Conservation (phyloP, 2,888 invertebrate species). For the Caradrina clavipalpis region DNA sequence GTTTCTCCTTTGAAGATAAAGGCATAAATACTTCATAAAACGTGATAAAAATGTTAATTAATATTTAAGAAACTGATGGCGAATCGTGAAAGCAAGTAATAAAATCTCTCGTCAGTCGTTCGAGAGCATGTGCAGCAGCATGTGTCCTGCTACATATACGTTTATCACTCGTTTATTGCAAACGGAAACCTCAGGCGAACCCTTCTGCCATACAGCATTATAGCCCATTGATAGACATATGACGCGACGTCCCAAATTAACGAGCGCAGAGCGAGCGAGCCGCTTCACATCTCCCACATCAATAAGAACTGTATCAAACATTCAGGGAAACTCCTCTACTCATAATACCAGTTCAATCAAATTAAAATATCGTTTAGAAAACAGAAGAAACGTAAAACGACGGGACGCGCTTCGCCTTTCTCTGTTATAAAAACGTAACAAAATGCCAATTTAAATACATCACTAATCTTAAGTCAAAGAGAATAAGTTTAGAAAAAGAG, state of each 20-base stretch:
- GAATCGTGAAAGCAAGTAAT: slow-evolving; percentile 74
- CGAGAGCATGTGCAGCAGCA: slow-evolving; percentile 73
- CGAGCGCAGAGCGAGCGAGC: slow-evolving; percentile 57
- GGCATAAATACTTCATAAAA: slow-evolving; percentile 61
- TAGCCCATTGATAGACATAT: slow-evolving; percentile 83
- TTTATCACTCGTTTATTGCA: slow-evolving; percentile 84
- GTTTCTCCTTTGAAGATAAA: slow-evolving; percentile 55
- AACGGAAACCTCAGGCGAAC: slow-evolving; percentile 83
- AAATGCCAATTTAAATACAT: slow-evolving; percentile 89
- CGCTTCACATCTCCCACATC: slow-evolving; percentile 52
- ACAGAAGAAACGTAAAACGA: slow-evolving; percentile 69
- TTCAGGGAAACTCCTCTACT: slow-evolving; percentile 42
- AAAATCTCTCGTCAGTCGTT: slow-evolving; percentile 80
- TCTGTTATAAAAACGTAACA: slow-evolving; percentile 87
- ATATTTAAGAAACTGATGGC: slow-evolving; percentile 67
- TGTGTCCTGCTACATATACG: slow-evolving; percentile 69
- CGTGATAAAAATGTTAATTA: slow-evolving; percentile 60
- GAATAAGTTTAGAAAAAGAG: slow-evolving; percentile 89
- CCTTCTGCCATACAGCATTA: slow-evolving; percentile 74
- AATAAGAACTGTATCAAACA: slow-evolving; percentile 47
- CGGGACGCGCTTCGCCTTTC: slow-evolving; percentile 67
- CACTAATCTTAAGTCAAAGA: slow-evolving; percentile 90
- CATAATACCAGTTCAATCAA: slow-evolving; percentile 79
- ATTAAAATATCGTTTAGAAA: slow-evolving; percentile 84
- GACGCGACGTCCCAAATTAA: slow-evolving; percentile 79